Base-by-base conservation (phyloP, 1,140 invertebrate species). In the Hylyphantes graminicola region DNA sequence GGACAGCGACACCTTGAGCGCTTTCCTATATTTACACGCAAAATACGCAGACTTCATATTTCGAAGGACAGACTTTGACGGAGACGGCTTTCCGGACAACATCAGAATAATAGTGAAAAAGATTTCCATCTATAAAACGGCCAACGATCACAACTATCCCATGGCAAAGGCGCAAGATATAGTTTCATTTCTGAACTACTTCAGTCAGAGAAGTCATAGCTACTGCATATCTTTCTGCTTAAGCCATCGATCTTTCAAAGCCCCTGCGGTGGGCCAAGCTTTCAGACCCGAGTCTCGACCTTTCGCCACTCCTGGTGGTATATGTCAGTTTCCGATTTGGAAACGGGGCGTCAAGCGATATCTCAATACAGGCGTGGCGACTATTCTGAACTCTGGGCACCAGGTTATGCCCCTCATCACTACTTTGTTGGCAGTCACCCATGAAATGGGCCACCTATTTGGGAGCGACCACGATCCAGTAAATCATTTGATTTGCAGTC, bases 401-500 rank as follows among this genome's bases (percentile, higher is more conserved):
- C 13, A 64, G 17, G 15, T 11, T 8, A 21, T 73, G 8, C 68
- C 79, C 15, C 54, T 82, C 10, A 48, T 64, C 8, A 74, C 64
- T 1, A 73, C 68, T 11, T 9, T 74, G 6, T 21, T 73, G 15
- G 55, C 70, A 21, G 7, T 82, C 12, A n/a, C 59, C 2, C 81
- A 84, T 12, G 72, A 84, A 50, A 65, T 84, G 21, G 81, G 72
- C 0, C 81, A 84, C 19, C 65, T 54, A 0, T 84, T 84, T 19
- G 81, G 81, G 13, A 84, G 81, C 35, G 54, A 75, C 19, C 81
- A 84, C 7, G 81, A 84, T 76, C 21, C 19, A 5, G 10, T 63
- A 8, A 21, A 68, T 17, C 51, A 84, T 50, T 19, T 72, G 2
- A 13, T 35, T 9, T 84, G 81, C 12, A 57, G 53, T n/a, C 81